These are phyloP conservation scores for Eleutherodactylus coqui DNA, from an alignment of 2,797 vertebrate species.

Conservation along the genomic window DNA sequence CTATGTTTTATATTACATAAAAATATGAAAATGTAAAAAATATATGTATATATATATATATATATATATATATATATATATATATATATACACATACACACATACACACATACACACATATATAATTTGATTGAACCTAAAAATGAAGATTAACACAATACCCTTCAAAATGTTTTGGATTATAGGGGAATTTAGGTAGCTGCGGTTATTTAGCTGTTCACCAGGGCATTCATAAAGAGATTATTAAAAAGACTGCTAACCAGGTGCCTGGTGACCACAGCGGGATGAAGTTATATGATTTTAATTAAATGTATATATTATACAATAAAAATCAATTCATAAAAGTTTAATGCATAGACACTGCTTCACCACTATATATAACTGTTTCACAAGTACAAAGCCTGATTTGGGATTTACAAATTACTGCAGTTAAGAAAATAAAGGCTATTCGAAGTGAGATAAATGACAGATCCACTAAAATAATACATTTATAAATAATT, in stretches of 20 bases:
- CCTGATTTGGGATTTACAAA: background rate
- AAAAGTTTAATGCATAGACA: background rate
- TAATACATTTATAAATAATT: too few relatives aligned
- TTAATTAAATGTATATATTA: background rate
- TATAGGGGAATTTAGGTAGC: background rate
- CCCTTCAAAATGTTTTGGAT: background rate
- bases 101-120: too few relatives aligned
- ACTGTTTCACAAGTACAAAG: background rate
- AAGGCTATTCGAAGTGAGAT: background rate
- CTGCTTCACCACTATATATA: background rate
- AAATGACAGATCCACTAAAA: too few relatives aligned
- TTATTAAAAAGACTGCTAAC: constrained; percentile 75
- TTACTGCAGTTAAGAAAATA: background rate
- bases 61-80: too few relatives aligned
- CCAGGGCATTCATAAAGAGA: background rate
- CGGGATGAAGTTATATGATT: constrained; percentile 73
- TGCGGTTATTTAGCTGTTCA: background rate
- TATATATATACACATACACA: too few relatives aligned
- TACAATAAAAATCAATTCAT: background rate
- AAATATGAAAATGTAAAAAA: too few relatives aligned
- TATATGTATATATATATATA: too few relatives aligned
- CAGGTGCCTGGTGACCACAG: constrained; percentile 87
- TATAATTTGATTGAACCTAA: too few relatives aligned
- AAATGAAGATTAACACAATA: too few relatives aligned
- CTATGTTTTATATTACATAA: background rate